Evolutionary conservation across 2,888 invertebrate species (phyloP).

Genomic region (Teleiodes luculella): DNA sequence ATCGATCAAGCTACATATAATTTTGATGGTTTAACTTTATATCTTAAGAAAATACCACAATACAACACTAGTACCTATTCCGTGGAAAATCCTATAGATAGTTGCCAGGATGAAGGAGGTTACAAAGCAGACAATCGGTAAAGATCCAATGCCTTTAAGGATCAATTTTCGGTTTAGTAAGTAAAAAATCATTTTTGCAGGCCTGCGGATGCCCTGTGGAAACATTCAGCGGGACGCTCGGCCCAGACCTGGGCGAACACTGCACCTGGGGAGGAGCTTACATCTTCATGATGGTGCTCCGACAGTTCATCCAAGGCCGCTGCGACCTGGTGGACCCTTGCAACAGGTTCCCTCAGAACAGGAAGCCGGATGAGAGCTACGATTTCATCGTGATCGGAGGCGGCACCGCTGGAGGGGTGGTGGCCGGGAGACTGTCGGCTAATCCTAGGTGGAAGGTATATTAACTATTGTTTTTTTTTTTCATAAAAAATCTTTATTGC

Average conservation of each 20-base stretch:
- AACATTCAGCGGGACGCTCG: slow-evolving; percentile 55
- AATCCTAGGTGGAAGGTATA: slow-evolving; percentile 80
- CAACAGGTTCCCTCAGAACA: slow-evolving; percentile 68
- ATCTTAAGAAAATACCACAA: too few relatives aligned
- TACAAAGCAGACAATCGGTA: too few relatives aligned
- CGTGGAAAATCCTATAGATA: too few relatives aligned
- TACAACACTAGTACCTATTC: too few relatives aligned
- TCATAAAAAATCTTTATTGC: background rate
- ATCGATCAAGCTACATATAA: too few relatives aligned
- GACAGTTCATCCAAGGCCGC: slow-evolving; percentile 79
- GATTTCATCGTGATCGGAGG: slow-evolving; percentile 84
- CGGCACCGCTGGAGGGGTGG: slow-evolving; percentile 82
- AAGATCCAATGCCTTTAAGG: too few relatives aligned
- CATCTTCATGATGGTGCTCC: slow-evolving; percentile 82
- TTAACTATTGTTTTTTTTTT: background rate
- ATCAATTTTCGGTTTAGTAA: too few relatives aligned
- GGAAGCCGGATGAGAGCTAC: slow-evolving; percentile 68
- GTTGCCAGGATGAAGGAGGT: too few relatives aligned
- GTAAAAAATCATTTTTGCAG: slow-evolving; percentile 36
- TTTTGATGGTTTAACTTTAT: too few relatives aligned
- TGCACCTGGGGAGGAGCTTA: slow-evolving; percentile 79
- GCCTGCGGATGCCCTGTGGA: slow-evolving; percentile 75
- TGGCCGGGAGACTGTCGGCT: slow-evolving; percentile 82
- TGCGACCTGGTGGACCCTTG: slow-evolving; percentile 81
- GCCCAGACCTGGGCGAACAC: slow-evolving; percentile 73